Evolutionary conservation across 2,888 invertebrate species (phyloP), one percentile per base, ranked within the genome.

Genomic region (Seira musarum): DNA sequence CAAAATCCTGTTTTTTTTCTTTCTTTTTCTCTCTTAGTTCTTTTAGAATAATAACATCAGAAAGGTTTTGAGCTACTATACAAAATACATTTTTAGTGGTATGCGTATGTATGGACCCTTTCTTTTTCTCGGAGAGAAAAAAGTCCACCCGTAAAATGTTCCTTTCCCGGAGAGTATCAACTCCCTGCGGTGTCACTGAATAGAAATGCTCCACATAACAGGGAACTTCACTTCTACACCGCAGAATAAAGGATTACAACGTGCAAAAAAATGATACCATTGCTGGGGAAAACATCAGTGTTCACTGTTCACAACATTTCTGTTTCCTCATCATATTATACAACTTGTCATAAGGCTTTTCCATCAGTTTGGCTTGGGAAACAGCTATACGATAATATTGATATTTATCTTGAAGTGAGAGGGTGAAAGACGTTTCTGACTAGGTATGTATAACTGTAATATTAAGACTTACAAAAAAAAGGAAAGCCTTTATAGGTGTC

Each of bases 141-240:
- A n/a, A n/a, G 61, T 70, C 70, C 61, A 40, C 40, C 70, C 61
- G 70, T 61, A 70, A 70, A 70, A 70, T 60, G 70, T 61, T 70
- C 70, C 61, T 70, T 70, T 70, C 61, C 61, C 70, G 61, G 70
- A 70, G 70, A 70, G 70, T n/a, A 61, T 53, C 69, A 57, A 70
- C 70, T 70, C 70, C 70, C 70, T 61, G 40, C 40, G 61, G 70
- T 61, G 60, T 70, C 57, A 61, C 40, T 61, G 70, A 70, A 70
- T 61, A 70, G 40, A 70, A 70, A 61, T 30, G 70, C 61, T 61
- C 40, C 13, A 40, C 40, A 70, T 57, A 70, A 61, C n/a, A 70
- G 61, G 57, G 60, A 40, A 70, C 70, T 30, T 30, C 70, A 70
- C 61, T 40, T 40, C 13, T 13, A 40, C 40, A 6, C 6, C 6